A percentile compares a stretch with the other conserved stretches of the same genome.
phyloP scores from a whole-genome alignment of 2,797 vertebrate genomes.

The Pseudomugil tenellus region DNA sequence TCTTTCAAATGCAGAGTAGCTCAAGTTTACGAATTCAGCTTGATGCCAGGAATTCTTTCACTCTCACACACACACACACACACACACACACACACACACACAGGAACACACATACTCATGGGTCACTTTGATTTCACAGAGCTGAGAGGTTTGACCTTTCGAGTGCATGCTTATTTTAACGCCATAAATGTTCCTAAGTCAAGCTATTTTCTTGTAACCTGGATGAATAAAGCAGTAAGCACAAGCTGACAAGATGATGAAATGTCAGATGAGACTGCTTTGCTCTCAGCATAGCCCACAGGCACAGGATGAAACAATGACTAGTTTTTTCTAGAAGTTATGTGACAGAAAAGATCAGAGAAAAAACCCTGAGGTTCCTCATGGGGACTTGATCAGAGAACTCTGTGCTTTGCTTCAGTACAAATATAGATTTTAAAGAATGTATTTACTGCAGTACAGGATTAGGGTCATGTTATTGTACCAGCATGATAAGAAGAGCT shows the following conservation, averaged over 20 bases:
- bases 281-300: constrained; percentile 29
- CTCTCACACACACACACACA: not conserved
- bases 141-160: constrained; percentile 16
- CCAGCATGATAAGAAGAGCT: constrained; percentile 69
- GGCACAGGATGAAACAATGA: constrained; percentile 10
- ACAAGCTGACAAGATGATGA: constrained; percentile 33
- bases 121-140: constrained; percentile 10
- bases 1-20: constrained; percentile 61
- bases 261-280: constrained; percentile 22
- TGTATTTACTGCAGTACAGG: constrained; percentile 60
- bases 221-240: constrained; percentile 25
- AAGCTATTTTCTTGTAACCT: constrained; percentile 3
- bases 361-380: constrained; percentile 14
- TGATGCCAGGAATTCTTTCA: constrained; percentile 11
- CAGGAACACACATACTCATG: not conserved
- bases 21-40: constrained; percentile 38
- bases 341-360: constrained; percentile 12
- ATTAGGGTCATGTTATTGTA: constrained; percentile 76
- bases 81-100: not conserved
- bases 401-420: constrained; percentile 23
- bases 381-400: constrained; percentile 26
- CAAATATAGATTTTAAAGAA: constrained; percentile 60
- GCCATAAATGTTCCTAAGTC: constrained; percentile 26
- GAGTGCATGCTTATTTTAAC: constrained; percentile 8
- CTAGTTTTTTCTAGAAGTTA: constrained; percentile 18